Evolutionary conservation across 1,140 invertebrate genomes (phyloP).

Genomic region (Drosophila sechellia): DNA sequence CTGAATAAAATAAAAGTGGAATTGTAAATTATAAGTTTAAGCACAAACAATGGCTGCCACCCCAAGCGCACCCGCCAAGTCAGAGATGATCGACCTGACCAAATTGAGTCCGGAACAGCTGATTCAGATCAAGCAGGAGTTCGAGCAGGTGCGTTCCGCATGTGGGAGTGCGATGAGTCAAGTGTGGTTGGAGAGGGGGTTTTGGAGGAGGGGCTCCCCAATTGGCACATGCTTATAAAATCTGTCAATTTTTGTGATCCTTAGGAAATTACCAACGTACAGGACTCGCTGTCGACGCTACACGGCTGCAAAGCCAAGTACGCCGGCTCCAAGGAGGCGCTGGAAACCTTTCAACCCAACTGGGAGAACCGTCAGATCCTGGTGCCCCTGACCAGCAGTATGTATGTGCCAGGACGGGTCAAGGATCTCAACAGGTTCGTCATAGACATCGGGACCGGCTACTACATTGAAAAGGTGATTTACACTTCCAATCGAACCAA

Average conservation of each 20-base stretch:
- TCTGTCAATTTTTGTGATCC: constrained; percentile 4
- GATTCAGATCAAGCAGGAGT: constrained; percentile 92
- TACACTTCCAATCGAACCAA: background rate
- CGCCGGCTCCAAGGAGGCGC: constrained; percentile 92
- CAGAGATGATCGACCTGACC: constrained; percentile 91
- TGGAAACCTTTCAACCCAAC: constrained; percentile 91
- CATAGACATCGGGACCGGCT: constrained; percentile 97
- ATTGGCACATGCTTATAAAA: constrained; percentile 55
- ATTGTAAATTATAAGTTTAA: constrained; percentile 59
- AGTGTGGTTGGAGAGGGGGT: background rate
- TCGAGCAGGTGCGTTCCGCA: constrained; percentile 89
- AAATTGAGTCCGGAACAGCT: constrained; percentile 92
- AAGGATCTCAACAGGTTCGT: constrained; percentile 93
- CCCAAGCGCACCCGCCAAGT: constrained; percentile 78
- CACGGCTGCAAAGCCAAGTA: constrained; percentile 96
- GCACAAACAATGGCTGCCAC: constrained; percentile 67
- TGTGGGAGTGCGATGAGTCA: constrained; percentile 49
- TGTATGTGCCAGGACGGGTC: constrained; percentile 96
- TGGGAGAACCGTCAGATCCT: constrained; percentile 92
- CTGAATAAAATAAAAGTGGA: constrained; percentile 33
- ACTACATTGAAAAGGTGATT: constrained; percentile 94
- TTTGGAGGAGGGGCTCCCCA: background rate
- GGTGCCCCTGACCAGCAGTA: constrained; percentile 96
- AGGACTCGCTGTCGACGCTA: constrained; percentile 94
- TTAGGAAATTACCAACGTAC: constrained; percentile 94